phyloP scores from a whole-genome alignment of 2,888 invertebrate species.

The Drosophila macrospina region DNA sequence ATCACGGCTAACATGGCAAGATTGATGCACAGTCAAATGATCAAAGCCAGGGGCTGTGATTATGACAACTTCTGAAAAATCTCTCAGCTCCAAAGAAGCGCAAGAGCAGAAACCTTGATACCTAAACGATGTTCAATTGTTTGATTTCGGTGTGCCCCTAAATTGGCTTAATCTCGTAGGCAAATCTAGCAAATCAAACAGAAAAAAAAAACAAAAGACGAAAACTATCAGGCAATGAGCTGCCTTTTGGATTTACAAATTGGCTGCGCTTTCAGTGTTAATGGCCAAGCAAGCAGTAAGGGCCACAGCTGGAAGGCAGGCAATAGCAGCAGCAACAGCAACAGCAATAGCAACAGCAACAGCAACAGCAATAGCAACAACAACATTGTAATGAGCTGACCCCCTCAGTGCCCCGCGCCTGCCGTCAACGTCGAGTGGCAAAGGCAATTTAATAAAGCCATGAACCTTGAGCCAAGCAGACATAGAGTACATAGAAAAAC shows the following conservation, averaged over 20 bases:
- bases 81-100: conserved; percentile 23
- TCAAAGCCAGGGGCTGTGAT: conserved; percentile 27
- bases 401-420: neutral
- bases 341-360: conserved; percentile 6
- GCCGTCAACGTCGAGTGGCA: conserved; percentile 47
- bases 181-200: conserved; percentile 45
- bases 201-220: conserved; percentile 15
- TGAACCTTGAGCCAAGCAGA: conserved; percentile 76
- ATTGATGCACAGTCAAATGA: conserved; percentile 54
- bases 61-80: conserved; percentile 41
- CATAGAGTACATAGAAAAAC: conserved; percentile 56
- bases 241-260: conserved; percentile 55
- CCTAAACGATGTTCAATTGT: conserved; percentile 47
- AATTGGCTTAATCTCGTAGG: conserved; percentile 69
- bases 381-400: conserved; percentile 43
- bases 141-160: conserved; percentile 52
- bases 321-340: conserved; percentile 7
- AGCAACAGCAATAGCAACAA: neutral
- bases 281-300: conserved; percentile 60
- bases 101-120: conserved; percentile 24
- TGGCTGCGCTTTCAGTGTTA: conserved; percentile 74
- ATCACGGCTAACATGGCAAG: conserved; percentile 49
- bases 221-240: conserved; percentile 40
- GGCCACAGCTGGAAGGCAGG: conserved; percentile 67
- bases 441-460: conserved; percentile 76